Evolutionary conservation across 2,888 invertebrate species (phyloP).

Genomic region (Harpalus rubripes): DNA sequence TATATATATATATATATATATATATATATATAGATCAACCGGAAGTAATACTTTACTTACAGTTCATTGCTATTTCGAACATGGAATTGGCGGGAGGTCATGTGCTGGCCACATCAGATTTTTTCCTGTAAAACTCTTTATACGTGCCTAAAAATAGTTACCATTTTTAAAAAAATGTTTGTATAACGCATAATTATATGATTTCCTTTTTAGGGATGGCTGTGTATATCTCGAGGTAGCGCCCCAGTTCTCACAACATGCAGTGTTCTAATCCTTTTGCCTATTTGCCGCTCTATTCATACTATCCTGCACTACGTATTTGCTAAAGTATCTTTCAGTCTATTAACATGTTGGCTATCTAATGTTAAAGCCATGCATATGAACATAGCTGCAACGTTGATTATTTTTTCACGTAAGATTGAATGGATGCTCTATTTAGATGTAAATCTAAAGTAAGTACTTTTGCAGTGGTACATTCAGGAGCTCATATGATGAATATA

Average conservation of each 20-base stretch:
- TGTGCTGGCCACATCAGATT: too few species aligned
- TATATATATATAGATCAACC: too few species aligned
- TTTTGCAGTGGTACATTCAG: constrained; percentile 78
- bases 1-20: too few species aligned
- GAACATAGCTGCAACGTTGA: constrained; percentile 78
- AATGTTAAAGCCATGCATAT: constrained; percentile 80
- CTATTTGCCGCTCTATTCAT: constrained; percentile 77
- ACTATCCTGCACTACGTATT: constrained; percentile 76
- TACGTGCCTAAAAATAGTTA: too few species aligned
- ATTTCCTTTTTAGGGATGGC: constrained; percentile 76
- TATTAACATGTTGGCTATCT: constrained; percentile 79
- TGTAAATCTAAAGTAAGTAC: not conserved
- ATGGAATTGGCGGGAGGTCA: too few species aligned
- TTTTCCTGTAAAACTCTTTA: too few species aligned
- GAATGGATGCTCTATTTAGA: not conserved
- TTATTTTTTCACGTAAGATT: constrained; percentile 78
- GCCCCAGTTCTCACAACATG: constrained; percentile 80
- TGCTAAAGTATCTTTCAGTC: constrained; percentile 76
- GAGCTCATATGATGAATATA: constrained; percentile 80
- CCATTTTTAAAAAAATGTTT: too few species aligned
- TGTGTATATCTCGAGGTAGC: constrained; percentile 80
- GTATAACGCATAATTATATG: too few species aligned
- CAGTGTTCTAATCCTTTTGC: constrained; percentile 68
- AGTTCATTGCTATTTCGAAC: too few species aligned
- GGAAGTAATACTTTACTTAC: too few species aligned